These are phyloP conservation scores for Mesorhabditis belari DNA, from an alignment of 2,888 invertebrate genomes.

Conservation along the genomic window DNA sequence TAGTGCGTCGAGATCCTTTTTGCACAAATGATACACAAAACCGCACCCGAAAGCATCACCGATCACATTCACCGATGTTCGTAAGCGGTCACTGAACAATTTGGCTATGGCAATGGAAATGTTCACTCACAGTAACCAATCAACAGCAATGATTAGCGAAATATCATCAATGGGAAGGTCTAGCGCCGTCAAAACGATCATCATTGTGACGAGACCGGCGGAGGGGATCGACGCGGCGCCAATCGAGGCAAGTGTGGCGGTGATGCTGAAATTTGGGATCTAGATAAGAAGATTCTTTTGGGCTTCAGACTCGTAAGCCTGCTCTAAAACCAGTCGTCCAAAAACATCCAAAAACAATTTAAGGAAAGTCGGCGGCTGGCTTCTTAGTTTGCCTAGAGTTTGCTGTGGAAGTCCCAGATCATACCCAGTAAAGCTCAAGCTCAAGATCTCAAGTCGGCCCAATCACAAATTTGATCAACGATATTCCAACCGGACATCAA, in stretches of 20 bases:
- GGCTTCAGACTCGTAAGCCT: no score
- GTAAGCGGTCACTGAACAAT: constrained; percentile 63
- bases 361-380: not conserved
- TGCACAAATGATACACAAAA: constrained; percentile 63
- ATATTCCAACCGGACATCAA: no score
- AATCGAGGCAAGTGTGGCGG: constrained; percentile 91
- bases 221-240: constrained; percentile 81
- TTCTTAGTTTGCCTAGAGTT: no score
- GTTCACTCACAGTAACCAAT: constrained; percentile 57
- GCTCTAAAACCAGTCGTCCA: no score
- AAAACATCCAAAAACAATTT: no score
- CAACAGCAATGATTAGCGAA: constrained; percentile 57
- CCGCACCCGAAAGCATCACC: constrained; percentile 90
- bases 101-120: not conserved
- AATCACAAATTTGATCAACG: no score
- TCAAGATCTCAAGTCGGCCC: no score
- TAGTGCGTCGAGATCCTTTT: constrained; percentile 17
- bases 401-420: no score
- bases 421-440: no score
- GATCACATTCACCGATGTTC: constrained; percentile 75
- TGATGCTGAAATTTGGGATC: constrained; percentile 75
- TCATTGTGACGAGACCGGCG: constrained; percentile 52
- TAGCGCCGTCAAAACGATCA: constrained; percentile 57
- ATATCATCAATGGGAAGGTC: constrained; percentile 57
- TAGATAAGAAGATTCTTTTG: no score